phyloP scores from a whole-genome alignment of 2,888 invertebrate species.

The Omphaloscelis lunosa region DNA sequence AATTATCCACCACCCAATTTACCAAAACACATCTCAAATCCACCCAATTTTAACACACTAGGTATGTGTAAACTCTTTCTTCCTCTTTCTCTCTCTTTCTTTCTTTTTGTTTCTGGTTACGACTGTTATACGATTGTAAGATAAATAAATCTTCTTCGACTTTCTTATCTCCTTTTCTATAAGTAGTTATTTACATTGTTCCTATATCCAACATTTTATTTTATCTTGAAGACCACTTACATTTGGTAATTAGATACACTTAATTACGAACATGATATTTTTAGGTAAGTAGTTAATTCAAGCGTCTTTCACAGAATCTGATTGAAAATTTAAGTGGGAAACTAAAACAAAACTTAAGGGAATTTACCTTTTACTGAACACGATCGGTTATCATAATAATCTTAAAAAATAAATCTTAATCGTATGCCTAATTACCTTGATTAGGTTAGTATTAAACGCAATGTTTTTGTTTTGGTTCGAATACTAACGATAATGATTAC shows the following conservation, averaged over 20 bases:
- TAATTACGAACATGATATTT: not conserved
- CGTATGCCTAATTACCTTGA: not conserved
- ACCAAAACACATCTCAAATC: too few species aligned
- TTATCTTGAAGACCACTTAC: not conserved
- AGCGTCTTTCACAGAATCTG: not conserved
- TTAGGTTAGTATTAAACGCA: not conserved
- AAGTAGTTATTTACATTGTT: not conserved
- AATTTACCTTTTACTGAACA: conserved; percentile 10
- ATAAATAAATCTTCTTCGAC: not conserved
- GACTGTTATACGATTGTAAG: not conserved
- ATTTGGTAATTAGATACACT: not conserved
- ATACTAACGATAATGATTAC: not conserved
- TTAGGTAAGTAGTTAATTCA: not conserved
- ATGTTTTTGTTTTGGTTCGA: not conserved
- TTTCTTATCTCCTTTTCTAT: not conserved
- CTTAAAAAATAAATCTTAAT: too few species aligned
- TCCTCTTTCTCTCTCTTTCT: too few species aligned
- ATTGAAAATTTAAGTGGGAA: not conserved
- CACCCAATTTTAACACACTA: not conserved
- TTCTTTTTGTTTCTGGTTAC: not conserved
- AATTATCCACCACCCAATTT: too few species aligned
- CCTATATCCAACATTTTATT: not conserved
- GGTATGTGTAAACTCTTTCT: not conserved
- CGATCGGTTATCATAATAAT: conserved; percentile 5
- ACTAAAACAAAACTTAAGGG: too few species aligned